Base-by-base conservation (phyloP, 2,797 vertebrate species). In the Rhincodon typus region DNA sequence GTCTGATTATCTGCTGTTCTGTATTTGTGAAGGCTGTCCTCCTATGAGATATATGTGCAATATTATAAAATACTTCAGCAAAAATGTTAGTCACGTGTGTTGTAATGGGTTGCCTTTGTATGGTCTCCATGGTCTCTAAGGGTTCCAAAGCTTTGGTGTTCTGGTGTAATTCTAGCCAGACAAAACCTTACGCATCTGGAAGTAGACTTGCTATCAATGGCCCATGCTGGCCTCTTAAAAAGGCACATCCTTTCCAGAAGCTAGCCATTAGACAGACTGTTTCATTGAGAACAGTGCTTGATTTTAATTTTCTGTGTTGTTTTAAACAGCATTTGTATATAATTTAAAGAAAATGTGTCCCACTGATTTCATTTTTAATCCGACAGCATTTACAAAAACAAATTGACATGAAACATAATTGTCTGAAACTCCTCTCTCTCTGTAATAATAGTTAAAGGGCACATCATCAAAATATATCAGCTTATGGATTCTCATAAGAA, bases 221-320 rank as follows among this genome's bases (percentile, higher is more conserved):
- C 94, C 94, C 94, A 95, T 77, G 50, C 69, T 74, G 94, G 70
- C 94, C 94, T 95, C 70, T 77, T 95, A 95, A 95, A 95, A 53
- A 95, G 67, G 70, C 70, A 77, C 94, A 77, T 95, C 94, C 94
- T 95, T 95, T 95, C 94, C 94, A 95, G 94, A 95, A 95, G 94
- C 94, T 77, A 95, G 21, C 46, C 93, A 94, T 94, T 70, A 77
- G 46, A 77, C 70, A 77, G 70, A 95, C 94, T 95, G 46, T 77
- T 95, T 77, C 42, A n/a, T n/a, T 74, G 30, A 57, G 94, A 70
- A 57, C 96, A 96, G 96, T 97, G 95, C 95, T 79, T 93, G 97
- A 95, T 97, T 97, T 97, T 97, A 96, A 96, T 97, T 97, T 79
- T 88, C 96, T 96, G 96, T 96, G 95, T 97, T 97, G 96, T 97